Base-by-base conservation (phyloP, 2,888 invertebrate genomes). In the Drosophila acutilabella region DNA sequence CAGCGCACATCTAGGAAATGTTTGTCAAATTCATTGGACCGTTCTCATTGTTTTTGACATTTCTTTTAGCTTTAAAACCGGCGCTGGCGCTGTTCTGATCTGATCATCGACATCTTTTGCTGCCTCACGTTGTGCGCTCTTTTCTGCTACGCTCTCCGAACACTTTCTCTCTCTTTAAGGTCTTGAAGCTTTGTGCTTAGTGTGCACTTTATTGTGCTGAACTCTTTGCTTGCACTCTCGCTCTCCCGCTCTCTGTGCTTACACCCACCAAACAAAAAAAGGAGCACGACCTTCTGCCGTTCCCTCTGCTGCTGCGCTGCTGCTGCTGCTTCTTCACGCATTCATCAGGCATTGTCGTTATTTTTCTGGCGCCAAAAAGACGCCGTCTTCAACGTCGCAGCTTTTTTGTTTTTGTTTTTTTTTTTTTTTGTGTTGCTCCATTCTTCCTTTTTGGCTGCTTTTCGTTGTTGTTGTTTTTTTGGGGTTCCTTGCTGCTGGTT, bases 1-100 rank as follows among this genome's bases (percentile, higher is more conserved):
- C 92, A 91, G 86, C 89, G 91, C 88, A 83, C 91, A 92, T 92
- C 92, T 92, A 92, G 92, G 92, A 92, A 92, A 92, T 91, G 92
- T 92, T 92, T 92, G 92, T 92, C 92, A 92, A 92, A 92, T 90
- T 89, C 92, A 90, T 81, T 91, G 87, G 91, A 92, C 91, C 92
- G 92, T 91, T 91, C 90, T 92, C 90, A 92, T 91, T 90, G 90
- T 90, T 91, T 92, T 91, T 92, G 92, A 92, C 92, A 92, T 92
- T 91, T 90, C 89, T 89, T 87, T 82, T 86, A 80, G 80, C 64
- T 56, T 65, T 45, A 36, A 52, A 69, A 54, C 53, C 30, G 30
- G 30, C 30, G 66, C 61, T 69, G 56, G 48, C 66, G 59, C 54
- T 62, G 58, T 36, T 36, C 36, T 52, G 38, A 8, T 26, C 47